phyloP scores from a whole-genome alignment of 1,140 invertebrate species.

The Trichogramma pretiosum region DNA sequence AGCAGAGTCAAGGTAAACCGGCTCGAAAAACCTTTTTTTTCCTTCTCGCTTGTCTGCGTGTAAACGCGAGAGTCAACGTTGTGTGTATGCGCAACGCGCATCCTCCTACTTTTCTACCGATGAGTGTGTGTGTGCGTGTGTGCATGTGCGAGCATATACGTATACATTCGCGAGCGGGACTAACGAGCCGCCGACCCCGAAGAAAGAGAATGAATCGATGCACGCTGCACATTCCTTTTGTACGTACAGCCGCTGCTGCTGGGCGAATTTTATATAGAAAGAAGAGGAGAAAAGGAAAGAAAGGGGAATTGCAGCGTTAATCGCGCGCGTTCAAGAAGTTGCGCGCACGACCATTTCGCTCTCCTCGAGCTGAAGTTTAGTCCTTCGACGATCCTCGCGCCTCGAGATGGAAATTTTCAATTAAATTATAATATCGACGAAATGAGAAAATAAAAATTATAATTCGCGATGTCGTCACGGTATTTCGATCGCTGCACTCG shows the following conservation, averaged over 20 bases:
- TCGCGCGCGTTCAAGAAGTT: constrained; percentile 16
- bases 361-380: no score
- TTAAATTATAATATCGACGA: no score
- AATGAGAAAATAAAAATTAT: no score
- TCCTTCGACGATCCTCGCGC: no score
- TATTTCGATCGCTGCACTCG: no score
- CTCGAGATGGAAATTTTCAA: no score
- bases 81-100: no score
- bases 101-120: constrained; percentile 3
- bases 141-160: background rate
- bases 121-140: background rate
- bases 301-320: background rate
- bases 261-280: no score
- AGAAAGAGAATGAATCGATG: no score
- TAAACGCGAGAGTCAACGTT: constrained; percentile 11
- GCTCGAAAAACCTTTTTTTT: constrained; percentile 19
- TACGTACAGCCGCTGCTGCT: constrained; percentile 3
- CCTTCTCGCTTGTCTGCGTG: constrained; percentile 6
- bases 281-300: background rate
- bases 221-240: constrained; percentile 4
- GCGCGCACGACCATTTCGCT: constrained; percentile 24
- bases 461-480: no score
- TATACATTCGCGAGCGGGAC: constrained; percentile 24
- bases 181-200: constrained; percentile 32
- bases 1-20: no score